These are phyloP conservation scores for Silvanus unidentatus DNA, from an alignment of 2,888 invertebrate species.

Conservation along the genomic window DNA sequence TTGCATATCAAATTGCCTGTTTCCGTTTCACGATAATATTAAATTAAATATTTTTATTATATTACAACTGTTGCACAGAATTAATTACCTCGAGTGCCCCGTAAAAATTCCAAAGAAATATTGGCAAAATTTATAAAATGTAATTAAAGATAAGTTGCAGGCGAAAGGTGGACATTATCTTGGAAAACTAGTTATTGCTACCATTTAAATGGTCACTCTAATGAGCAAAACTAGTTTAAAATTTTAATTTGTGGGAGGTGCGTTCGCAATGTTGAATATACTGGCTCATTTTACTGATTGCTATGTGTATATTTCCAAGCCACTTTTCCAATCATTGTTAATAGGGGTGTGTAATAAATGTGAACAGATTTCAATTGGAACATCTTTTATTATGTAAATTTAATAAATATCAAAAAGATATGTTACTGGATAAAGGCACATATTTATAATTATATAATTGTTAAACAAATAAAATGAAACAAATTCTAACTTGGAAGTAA, in stretches of 20 bases:
- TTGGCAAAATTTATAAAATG: too few species aligned
- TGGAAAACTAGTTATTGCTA: slow-evolving; percentile 1
- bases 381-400: slow-evolving; percentile 18
- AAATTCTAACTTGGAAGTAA: too few species aligned
- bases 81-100: too few species aligned
- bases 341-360: too few species aligned
- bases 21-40: slow-evolving; percentile 24
- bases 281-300: too few species aligned
- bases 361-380: too few species aligned
- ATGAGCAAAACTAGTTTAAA: slow-evolving; percentile 1
- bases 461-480: too few species aligned
- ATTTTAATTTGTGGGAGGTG: slow-evolving; percentile 2
- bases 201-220: neutral
- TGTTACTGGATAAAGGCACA: slow-evolving; percentile 22
- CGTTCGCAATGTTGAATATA: neutral
- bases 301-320: too few species aligned
- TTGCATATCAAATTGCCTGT: slow-evolving; percentile 24
- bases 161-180: neutral
- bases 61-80: too few species aligned
- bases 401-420: slow-evolving; percentile 25
- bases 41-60: neutral
- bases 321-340: too few species aligned
- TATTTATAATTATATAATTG: slow-evolving; percentile 7
- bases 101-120: too few species aligned
- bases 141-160: neutral